These are phyloP conservation scores for Stichodactyla mertensii DNA, from an alignment of 64 coral and sea anemone genomes.

Conservation along the genomic window DNA sequence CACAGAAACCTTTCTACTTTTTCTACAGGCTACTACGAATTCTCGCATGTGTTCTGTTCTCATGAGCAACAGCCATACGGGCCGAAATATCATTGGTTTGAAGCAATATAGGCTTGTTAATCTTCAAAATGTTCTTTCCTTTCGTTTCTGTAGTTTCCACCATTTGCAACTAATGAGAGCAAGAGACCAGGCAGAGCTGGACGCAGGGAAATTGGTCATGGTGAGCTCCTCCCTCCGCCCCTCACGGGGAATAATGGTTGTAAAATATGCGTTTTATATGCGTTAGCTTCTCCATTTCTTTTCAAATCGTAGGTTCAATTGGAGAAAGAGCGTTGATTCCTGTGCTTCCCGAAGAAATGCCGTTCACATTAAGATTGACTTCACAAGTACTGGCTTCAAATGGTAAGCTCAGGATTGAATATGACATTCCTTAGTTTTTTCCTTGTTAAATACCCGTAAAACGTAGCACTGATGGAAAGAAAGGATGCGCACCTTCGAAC, in stretches of 20 bases:
- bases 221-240: conserved; percentile 13
- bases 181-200: conserved; percentile 5
- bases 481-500: too few relatives aligned
- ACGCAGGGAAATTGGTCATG: conserved; percentile 72
- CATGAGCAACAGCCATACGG: too few relatives aligned
- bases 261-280: too few relatives aligned
- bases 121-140: not conserved
- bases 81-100: too few relatives aligned
- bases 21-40: too few relatives aligned
- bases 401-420: conserved; percentile 26
- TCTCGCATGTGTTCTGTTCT: too few relatives aligned
- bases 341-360: conserved; percentile 50
- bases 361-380: conserved; percentile 57
- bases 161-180: conserved; percentile 69
- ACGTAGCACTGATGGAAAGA: too few relatives aligned
- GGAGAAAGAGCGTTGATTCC: conserved; percentile 62
- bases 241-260: too few relatives aligned
- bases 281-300: not conserved
- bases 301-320: conserved; percentile 21
- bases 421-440: not conserved
- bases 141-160: conserved; percentile 58
- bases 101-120: not conserved
- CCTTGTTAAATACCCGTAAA: too few relatives aligned
- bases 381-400: conserved; percentile 72
- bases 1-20: too few relatives aligned